Base-by-base conservation (phyloP, 2,888 invertebrate genomes). In the Melanophora roralis region DNA sequence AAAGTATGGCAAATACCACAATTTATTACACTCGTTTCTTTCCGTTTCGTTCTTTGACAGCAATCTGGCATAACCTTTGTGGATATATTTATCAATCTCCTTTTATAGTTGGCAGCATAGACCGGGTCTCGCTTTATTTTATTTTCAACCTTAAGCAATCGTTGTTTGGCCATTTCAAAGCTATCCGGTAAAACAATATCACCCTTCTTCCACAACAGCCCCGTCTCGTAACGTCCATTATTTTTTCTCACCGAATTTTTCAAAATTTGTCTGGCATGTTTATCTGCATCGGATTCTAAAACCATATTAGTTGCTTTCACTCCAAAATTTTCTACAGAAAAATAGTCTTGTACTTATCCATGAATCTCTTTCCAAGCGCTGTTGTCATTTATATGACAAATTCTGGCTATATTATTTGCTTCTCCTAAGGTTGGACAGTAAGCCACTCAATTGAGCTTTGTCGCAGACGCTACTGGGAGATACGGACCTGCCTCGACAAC, bases 201-300 rank as follows among this genome's bases (percentile, higher is more conserved):
- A 36, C 80, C 79, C 1, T 53, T 16, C 12, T 71, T 59, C 82
- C 83, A 83, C 43, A 83, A n/a, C 14, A 82, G 34, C 11, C 81
- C 78, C 4, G 71, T 75, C 57, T 82, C 81, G 12, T 75, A 81
- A 0, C 32, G 78, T 1, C 49, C 11, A 0, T 57, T 1, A 73
- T 51, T 4, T 47, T 8, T 47, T 49, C 78, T 3, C 60, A 71
- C 1, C 79, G 74, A 5, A 77, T 43, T n/a, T 47, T 11, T 2
- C 81, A 36, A 32, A 81, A n/a, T n/a, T n/a, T n/a, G n/a, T n/a
- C n/a, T n/a, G n/a, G n/a, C n/a, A n/a, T n/a, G n/a, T n/a, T n/a
- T 78, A 2, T 14, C 11, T 19, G 81, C 53, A 9, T 75, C 71
- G 5, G 79, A 75, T 11, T 78, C 69, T 1, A 81, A 8, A 0